phyloP scores from a whole-genome alignment of 64 coral and sea anemone genomes.

The Pocillopora verrucosa region DNA sequence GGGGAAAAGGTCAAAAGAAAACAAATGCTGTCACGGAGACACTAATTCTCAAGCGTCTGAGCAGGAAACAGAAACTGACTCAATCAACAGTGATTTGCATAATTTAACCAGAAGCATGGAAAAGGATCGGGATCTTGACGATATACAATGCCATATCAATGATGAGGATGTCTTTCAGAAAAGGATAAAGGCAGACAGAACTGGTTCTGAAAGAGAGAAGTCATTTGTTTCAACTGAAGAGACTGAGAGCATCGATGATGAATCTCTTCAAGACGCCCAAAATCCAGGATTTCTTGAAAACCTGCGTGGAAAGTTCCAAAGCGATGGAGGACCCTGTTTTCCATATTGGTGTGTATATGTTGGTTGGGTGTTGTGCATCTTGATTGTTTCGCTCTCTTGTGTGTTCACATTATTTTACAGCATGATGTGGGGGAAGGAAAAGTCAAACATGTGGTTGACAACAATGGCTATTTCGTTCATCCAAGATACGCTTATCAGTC shows the following conservation, averaged over 20 bases:
- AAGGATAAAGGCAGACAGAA: background rate
- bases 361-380: conserved; percentile 62
- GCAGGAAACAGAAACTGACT: background rate
- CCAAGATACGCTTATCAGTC: conserved; percentile 64
- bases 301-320: background rate
- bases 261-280: conserved; percentile 1
- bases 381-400: conserved; percentile 25
- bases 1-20: background rate
- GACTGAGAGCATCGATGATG: background rate
- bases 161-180: background rate
- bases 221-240: background rate
- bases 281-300: conserved; percentile 7
- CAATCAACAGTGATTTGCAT: background rate
- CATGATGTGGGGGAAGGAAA: conserved; percentile 83
- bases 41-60: background rate
- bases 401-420: conserved; percentile 74
- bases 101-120: background rate
- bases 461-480: conserved; percentile 72
- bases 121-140: background rate
- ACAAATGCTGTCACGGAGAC: background rate
- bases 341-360: conserved; percentile 69
- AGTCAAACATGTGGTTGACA: conserved; percentile 68
- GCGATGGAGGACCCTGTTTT: conserved; percentile 10
- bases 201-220: background rate
- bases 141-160: conserved; percentile 29